Conservation (phyloP, 1,140 invertebrate genomes). For the Brevipalpus yothersi region DNA sequence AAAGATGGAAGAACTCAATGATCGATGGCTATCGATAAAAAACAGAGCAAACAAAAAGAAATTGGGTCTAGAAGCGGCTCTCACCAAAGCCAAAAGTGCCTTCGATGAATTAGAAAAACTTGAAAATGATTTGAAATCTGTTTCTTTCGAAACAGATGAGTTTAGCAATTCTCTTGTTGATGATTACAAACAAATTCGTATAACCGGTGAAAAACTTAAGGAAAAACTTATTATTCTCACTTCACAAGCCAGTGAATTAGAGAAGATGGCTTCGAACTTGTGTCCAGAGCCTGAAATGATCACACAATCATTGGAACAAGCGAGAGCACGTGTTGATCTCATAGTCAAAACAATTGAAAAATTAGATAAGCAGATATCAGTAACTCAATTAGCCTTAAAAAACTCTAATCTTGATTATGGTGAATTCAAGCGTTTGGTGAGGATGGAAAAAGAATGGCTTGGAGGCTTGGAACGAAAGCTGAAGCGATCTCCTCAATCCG, state of each 20-base stretch:
- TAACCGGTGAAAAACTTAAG: background rate
- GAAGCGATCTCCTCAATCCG: constrained; percentile 35
- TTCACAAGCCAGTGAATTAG: background rate
- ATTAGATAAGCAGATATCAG: constrained; percentile 35
- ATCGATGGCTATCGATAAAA: background rate
- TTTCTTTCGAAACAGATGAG: background rate
- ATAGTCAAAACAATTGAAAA: constrained; percentile 43
- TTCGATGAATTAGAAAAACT: background rate
- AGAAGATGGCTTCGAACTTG: background rate
- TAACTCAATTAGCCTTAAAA: constrained; percentile 28
- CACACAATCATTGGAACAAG: constrained; percentile 3
- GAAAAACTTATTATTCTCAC: background rate
- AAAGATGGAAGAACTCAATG: background rate
- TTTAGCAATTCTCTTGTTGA: background rate
- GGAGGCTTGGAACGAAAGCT: constrained; percentile 54
- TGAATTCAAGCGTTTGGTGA: constrained; percentile 33
- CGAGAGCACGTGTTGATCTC: background rate
- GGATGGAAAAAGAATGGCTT: constrained; percentile 43
- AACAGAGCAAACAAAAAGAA: background rate
- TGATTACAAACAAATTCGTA: background rate
- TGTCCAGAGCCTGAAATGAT: background rate
- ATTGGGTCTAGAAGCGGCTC: background rate
- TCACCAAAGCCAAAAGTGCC: background rate
- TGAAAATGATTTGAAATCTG: background rate
- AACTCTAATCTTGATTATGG: constrained; percentile 44